Evolutionary conservation across 2,113 vertebrate species (phyloP).

Genomic region (Naja naja): DNA sequence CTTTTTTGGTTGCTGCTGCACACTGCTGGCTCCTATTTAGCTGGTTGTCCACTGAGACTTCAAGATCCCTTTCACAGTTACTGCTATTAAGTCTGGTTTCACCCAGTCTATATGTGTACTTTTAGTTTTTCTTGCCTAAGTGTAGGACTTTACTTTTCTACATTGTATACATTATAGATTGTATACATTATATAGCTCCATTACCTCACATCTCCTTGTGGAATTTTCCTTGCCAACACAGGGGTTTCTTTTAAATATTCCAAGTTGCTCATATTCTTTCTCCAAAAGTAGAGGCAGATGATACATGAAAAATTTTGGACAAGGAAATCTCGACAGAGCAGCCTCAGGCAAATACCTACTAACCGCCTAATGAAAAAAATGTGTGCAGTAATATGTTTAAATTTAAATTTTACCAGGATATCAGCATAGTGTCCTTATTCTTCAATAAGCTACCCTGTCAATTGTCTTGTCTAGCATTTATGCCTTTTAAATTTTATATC

Average conservation of each 20-base stretch:
- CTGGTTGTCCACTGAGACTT: too few species aligned
- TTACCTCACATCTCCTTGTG: not conserved
- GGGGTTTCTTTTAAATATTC: not conserved
- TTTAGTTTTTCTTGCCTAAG: too few species aligned
- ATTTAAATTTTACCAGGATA: not conserved
- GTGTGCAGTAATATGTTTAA: not conserved
- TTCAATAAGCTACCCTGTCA: too few species aligned
- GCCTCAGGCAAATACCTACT: not conserved
- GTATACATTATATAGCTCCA: not conserved
- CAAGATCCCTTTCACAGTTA: too few species aligned
- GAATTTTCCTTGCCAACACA: not conserved
- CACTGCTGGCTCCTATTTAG: too few species aligned
- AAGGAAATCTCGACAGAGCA: not conserved
- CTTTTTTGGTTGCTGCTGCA: too few species aligned
- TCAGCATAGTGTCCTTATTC: not conserved
- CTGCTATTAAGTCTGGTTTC: too few species aligned
- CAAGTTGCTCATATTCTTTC: not conserved
- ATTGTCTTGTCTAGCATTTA: fast-evolving
- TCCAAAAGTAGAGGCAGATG: not conserved
- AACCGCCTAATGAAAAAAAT: not conserved
- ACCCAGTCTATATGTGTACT: too few species aligned
- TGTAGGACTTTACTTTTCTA: too few species aligned
- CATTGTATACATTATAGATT: too few species aligned
- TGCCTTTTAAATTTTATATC: not conserved
- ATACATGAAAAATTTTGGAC: not conserved